Conservation (phyloP, 2,113 vertebrate genomes). For the Noctilio leporinus region DNA sequence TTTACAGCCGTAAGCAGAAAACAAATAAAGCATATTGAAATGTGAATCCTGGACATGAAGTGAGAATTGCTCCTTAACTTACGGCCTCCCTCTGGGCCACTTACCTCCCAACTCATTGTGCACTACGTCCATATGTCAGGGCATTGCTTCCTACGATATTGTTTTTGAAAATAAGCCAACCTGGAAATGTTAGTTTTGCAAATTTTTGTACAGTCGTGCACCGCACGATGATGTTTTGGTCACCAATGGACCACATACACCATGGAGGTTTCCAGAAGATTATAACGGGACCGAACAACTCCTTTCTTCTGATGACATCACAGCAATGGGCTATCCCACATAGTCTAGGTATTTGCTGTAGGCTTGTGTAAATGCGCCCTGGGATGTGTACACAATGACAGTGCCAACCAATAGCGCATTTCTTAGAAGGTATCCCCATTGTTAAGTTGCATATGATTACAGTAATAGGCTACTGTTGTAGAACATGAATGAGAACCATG, state of each 20-base stretch:
- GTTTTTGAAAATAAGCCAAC: background rate
- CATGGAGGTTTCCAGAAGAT: background rate
- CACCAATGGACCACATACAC: background rate
- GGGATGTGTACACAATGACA: background rate
- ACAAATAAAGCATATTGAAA: background rate
- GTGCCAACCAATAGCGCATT: background rate
- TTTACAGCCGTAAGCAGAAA: background rate
- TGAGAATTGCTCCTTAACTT: background rate
- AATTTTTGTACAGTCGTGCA: background rate
- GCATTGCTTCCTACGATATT: background rate
- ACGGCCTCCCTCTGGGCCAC: background rate
- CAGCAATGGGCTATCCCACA: background rate
- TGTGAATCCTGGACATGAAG: background rate
- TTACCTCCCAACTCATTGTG: background rate
- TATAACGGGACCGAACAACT: background rate
- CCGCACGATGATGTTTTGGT: background rate
- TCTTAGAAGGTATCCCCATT: background rate
- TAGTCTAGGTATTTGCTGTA: background rate
- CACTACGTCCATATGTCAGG: background rate
- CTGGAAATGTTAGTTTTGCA: background rate
- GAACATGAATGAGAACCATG: background rate
- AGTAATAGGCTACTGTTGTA: background rate
- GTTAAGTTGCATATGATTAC: background rate
- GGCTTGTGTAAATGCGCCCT: background rate
- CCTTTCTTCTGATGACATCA: no score